Percentiles rank a stretch among this genome's conserved stretches.
Evolutionary conservation across 2,888 invertebrate genomes (phyloP).

Genomic region (Eugnorisma glareosa): DNA sequence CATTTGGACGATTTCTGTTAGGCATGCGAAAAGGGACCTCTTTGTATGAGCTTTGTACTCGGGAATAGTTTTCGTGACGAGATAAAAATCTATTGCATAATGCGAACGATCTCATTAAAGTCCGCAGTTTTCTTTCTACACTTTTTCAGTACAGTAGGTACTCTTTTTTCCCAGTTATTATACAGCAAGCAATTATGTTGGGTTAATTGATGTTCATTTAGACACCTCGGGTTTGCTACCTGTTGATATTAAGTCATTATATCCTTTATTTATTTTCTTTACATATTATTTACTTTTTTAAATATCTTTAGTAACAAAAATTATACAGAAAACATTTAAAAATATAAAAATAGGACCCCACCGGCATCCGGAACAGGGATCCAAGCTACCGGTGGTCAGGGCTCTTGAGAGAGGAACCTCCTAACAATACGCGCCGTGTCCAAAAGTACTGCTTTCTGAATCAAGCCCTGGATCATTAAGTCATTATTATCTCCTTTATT

Average conservation of each 20-base stretch:
- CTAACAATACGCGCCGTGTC: too few relatives aligned
- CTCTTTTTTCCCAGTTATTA: neutral
- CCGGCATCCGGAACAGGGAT: too few relatives aligned
- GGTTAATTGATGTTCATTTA: neutral
- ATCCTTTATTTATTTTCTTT: too few relatives aligned
- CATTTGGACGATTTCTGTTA: conserved; percentile 25
- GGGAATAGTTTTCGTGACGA: conserved; percentile 33
- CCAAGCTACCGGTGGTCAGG: too few relatives aligned
- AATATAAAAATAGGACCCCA: too few relatives aligned
- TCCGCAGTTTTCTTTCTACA: neutral
- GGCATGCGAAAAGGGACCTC: conserved; percentile 18
- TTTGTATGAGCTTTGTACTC: conserved; percentile 9
- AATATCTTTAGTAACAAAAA: too few relatives aligned
- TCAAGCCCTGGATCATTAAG: too few relatives aligned
- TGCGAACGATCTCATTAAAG: conserved; percentile 17
- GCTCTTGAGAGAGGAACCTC: too few relatives aligned
- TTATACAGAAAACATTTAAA: too few relatives aligned
- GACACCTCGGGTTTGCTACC: neutral
- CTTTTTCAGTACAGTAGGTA: neutral
- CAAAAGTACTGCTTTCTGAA: too few relatives aligned
- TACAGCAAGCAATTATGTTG: neutral
- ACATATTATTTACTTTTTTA: too few relatives aligned
- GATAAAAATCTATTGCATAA: conserved; percentile 31
- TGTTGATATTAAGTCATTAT: neutral
- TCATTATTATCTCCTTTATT: too few relatives aligned